Base-by-base conservation (phyloP, 2,113 vertebrate genomes). In the Notiomystis cincta region DNA sequence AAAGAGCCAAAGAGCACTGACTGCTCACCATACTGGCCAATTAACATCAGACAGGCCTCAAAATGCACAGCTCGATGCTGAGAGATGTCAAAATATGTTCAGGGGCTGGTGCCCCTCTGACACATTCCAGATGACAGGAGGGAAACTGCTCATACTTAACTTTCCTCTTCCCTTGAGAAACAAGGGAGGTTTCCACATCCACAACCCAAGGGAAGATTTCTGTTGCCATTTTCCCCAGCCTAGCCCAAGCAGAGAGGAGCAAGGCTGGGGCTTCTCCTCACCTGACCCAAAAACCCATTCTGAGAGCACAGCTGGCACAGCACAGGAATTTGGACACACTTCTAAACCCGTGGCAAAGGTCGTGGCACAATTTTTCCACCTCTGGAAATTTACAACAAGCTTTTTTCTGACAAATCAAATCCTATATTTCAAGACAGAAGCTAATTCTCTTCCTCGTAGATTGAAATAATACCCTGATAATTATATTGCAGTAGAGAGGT, bases 331-430 rank as follows among this genome's bases (percentile, higher is more conserved):
- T 84, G 44, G 67, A 83, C 82, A 62, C 28, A 5, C 13, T 33
- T 42, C 48, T 15, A 70, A 76, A 62, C 11, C 22, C 22, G 14
- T 8, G 7, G 27, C 48, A 83, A 54, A 62, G 18, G 47, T 22
- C 27, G 31, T 62, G 27, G 42, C 50, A 35, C 35, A 37, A 20
- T 37, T 80, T 85, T 80, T 90, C 58, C 27, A 87, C 22, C 7
- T 53, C 79, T 86, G 54, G 50, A 95, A 78, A 70, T 81, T 40
- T 48, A 56, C 2, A 2, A 51, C 85, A 81, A 89, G 48, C 13
- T 87, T 92, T 92, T 64, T 82, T 53, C 76, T 92, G 82, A 66
- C 92, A 96, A 87, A 85, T 51, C 83, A 84, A 82, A 94, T 92
- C 89, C 83, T 27, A 38, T 23, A 30, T 71, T 81, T 75, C 42